Evolutionary conservation across 1,140 invertebrate genomes (phyloP).

Genomic region (Diorhabda sublineata): DNA sequence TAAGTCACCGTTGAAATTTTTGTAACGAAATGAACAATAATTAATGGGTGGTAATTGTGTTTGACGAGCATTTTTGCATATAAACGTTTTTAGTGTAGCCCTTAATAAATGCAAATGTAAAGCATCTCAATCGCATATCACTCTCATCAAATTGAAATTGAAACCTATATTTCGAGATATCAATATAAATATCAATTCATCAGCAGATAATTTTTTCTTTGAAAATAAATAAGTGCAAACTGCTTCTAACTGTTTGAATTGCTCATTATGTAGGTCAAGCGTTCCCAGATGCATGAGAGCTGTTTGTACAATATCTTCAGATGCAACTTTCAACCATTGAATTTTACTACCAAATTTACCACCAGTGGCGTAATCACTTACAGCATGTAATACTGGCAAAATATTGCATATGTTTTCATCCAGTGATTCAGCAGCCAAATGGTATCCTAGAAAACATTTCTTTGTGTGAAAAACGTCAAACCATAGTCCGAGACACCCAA

Average conservation of each 20-base stretch:
- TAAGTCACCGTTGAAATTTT: constrained; percentile 24
- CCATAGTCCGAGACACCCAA: constrained; percentile 25
- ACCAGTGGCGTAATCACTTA: constrained; percentile 19
- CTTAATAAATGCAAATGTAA: constrained; percentile 31
- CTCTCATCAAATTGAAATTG: constrained; percentile 27
- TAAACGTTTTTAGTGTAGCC: constrained; percentile 28
- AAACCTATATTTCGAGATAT: constrained; percentile 31
- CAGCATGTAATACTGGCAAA: constrained; percentile 28
- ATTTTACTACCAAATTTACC: constrained; percentile 20
- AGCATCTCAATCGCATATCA: constrained; percentile 31
- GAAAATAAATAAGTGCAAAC: constrained; percentile 28
- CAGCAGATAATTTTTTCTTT: constrained; percentile 27
- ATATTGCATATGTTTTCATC: constrained; percentile 26
- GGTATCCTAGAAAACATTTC: constrained; percentile 26
- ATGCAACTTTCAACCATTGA: constrained; percentile 17
- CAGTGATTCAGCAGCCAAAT: constrained; percentile 31
- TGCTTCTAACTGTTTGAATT: constrained; percentile 27
- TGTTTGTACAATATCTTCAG: constrained; percentile 18
- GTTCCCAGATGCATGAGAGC: constrained; percentile 23
- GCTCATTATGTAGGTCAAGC: constrained; percentile 25
- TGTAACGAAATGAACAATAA: constrained; percentile 27
- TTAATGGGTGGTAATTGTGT: constrained; percentile 27
- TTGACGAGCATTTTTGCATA: constrained; percentile 29
- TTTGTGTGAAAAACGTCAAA: constrained; percentile 25
- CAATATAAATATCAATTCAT: constrained; percentile 29